Percentiles rank a stretch among this genome's conserved stretches.
These are phyloP conservation scores for Pyrocoelia pectoralis DNA, from an alignment of 2,888 invertebrate genomes.

Conservation along the genomic window DNA sequence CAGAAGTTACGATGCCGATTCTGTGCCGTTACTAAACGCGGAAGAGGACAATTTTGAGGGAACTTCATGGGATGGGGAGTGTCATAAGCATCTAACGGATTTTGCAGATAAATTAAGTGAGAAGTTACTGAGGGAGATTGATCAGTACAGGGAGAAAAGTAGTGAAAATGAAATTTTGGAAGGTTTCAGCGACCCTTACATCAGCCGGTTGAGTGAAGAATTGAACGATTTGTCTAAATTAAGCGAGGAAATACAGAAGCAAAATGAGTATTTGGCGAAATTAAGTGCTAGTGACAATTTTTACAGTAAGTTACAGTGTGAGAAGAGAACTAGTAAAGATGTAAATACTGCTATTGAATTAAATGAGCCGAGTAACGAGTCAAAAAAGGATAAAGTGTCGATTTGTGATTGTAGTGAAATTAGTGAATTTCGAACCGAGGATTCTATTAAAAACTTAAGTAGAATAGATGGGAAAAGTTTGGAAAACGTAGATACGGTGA, in stretches of 20 bases:
- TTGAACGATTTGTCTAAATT: slow-evolving; percentile 66
- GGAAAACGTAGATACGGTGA: slow-evolving; percentile 32
- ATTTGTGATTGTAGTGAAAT: slow-evolving; percentile 21
- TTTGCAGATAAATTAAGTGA: slow-evolving; percentile 85
- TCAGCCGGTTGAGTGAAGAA: slow-evolving; percentile 67
- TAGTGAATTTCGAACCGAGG: slow-evolving; percentile 41
- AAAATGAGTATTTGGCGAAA: slow-evolving; percentile 66
- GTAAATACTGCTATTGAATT: slow-evolving; percentile 17
- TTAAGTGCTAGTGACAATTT: slow-evolving; percentile 62
- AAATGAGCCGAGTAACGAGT: slow-evolving; percentile 17
- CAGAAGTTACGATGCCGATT: slow-evolving; percentile 44
- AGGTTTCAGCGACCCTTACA: slow-evolving; percentile 69
- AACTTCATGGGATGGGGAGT: slow-evolving; percentile 68
- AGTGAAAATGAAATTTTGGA: slow-evolving; percentile 60
- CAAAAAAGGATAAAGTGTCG: slow-evolving; percentile 17
- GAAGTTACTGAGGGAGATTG: slow-evolving; percentile 80
- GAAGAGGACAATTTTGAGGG: slow-evolving; percentile 25
- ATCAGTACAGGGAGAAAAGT: slow-evolving; percentile 65
- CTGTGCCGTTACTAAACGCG: slow-evolving; percentile 49
- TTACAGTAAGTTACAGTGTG: slow-evolving; percentile 48
- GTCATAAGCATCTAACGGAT: slow-evolving; percentile 75
- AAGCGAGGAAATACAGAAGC: slow-evolving; percentile 67
- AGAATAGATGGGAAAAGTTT: slow-evolving; percentile 37
- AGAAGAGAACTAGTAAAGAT: slow-evolving; percentile 26
- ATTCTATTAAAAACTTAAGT: slow-evolving; percentile 39